Evolutionary conservation across 2,113 vertebrate genomes (phyloP).

Genomic region (Gadus chalcogrammus): DNA sequence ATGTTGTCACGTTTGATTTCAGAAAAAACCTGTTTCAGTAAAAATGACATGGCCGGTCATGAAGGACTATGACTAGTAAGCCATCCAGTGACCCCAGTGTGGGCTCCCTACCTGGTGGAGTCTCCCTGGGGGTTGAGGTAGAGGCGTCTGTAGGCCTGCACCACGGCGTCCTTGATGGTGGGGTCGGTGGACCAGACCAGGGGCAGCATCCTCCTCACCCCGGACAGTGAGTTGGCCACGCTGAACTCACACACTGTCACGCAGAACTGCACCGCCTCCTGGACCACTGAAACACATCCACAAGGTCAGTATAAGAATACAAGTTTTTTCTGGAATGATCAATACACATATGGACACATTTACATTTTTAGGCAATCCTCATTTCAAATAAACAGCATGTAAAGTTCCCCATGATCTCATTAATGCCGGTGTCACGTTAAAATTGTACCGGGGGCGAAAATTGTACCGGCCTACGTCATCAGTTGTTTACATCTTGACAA

Average conservation of each 20-base stretch:
- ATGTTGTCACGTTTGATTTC: too few species aligned
- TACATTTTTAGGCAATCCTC: too few species aligned
- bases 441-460: too few species aligned
- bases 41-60: not conserved
- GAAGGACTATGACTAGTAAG: not conserved
- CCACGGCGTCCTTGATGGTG: slow-evolving; percentile 88
- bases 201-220: slow-evolving; percentile 90
- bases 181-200: slow-evolving; percentile 91
- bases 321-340: not conserved
- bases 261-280: slow-evolving; percentile 94
- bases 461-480: too few species aligned
- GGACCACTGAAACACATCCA: slow-evolving; percentile 78
- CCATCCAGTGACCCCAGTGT: not conserved
- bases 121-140: slow-evolving; percentile 83
- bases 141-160: slow-evolving; percentile 86
- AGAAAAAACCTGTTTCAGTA: too few species aligned
- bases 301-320: not conserved
- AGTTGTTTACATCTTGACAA: too few species aligned
- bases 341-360: not conserved
- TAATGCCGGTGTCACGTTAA: too few species aligned
- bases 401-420: too few species aligned
- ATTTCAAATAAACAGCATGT: too few species aligned
- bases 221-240: slow-evolving; percentile 83
- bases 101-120: slow-evolving; percentile 73
- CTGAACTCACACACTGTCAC: slow-evolving; percentile 88